phyloP scores from a whole-genome alignment of 2,797 vertebrate genomes.

The Anisognathus igniventris region DNA sequence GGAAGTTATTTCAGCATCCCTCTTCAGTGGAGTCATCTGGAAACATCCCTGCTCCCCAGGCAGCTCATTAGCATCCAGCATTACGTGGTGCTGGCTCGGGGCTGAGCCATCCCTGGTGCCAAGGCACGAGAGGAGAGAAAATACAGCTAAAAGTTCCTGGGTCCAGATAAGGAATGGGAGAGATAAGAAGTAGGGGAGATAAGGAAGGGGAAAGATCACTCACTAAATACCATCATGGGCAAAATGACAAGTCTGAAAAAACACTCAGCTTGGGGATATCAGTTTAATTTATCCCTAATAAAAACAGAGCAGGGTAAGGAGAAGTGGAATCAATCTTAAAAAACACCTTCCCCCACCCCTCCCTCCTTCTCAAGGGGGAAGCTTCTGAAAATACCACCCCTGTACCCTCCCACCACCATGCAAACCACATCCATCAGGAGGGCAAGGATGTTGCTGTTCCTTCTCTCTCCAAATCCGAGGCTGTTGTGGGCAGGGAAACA shows the following conservation, averaged over 20 bases:
- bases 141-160: not conserved
- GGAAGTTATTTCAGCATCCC: not conserved
- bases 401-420: no score
- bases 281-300: not conserved
- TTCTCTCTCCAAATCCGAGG: not conserved
- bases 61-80: not conserved
- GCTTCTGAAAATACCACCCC: no score
- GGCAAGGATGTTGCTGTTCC: not conserved
- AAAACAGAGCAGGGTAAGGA: not conserved
- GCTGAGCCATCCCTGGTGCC: not conserved
- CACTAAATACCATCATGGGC: accelerated
- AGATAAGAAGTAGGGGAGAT: not conserved
- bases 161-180: not conserved
- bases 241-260: no score
- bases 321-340: not conserved
- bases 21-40: not conserved
- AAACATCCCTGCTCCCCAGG: not conserved
- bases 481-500: not conserved
- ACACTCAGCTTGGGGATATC: not conserved
- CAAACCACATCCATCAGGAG: not conserved
- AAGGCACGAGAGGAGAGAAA: not conserved
- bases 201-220: not conserved
- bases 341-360: not conserved
- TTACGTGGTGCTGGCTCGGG: not conserved
- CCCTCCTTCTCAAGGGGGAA: not conserved